These are phyloP conservation scores for Drosophila tanythrix DNA, from an alignment of 2,888 invertebrate species.

Conservation along the genomic window DNA sequence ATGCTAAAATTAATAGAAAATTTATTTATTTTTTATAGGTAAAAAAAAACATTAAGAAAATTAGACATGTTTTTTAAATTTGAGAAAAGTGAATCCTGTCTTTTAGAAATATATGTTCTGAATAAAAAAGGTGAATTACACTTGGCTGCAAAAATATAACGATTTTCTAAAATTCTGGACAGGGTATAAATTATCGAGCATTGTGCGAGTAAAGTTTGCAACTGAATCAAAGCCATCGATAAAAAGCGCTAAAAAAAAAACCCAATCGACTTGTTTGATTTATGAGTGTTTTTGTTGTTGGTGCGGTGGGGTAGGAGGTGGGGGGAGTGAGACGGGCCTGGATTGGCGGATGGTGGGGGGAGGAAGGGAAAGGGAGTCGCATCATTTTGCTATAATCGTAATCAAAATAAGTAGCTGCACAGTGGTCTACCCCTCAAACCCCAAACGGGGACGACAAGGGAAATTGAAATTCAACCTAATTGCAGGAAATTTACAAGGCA, in stretches of 20 bases:
- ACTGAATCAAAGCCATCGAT: constrained; percentile 32
- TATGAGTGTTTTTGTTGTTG: constrained; percentile 30
- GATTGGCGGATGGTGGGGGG: not conserved
- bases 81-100: not conserved
- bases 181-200: constrained; percentile 6
- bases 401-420: constrained; percentile 74
- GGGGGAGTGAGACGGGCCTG: not conserved
- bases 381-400: constrained; percentile 53
- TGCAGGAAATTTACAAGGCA: constrained; percentile 81
- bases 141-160: not conserved
- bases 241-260: constrained; percentile 24
- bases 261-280: constrained; percentile 56
- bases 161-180: not conserved
- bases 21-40: too few species aligned
- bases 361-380: not conserved
- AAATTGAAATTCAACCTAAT: constrained; percentile 84
- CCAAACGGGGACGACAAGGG: constrained; percentile 22
- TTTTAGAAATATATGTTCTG: not conserved
- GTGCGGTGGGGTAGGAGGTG: not conserved
- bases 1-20: not conserved
- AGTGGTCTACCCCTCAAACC: not conserved
- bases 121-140: not conserved
- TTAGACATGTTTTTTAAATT: not conserved
- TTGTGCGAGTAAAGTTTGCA: constrained; percentile 14
- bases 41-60: not conserved